Evolutionary conservation across 92 coral and sea anemone species (phyloP).

Genomic region (Porites evermanni): DNA sequence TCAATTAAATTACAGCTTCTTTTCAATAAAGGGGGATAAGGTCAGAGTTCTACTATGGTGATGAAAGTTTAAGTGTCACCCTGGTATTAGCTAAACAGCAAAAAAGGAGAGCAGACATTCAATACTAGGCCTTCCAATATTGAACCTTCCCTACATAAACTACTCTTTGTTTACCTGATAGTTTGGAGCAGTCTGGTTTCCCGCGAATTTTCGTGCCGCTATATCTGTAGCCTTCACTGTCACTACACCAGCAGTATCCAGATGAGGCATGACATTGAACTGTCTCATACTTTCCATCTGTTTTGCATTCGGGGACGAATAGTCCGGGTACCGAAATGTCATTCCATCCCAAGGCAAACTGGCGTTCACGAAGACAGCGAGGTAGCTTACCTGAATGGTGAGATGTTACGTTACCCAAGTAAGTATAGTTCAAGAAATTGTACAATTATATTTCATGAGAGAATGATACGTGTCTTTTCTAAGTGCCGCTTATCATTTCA

Average conservation of each 20-base stretch:
- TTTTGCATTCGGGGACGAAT: conserved; percentile 83
- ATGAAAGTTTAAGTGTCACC: neutral
- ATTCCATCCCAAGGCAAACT: conserved; percentile 86
- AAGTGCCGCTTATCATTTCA: neutral
- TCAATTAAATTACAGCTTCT: neutral
- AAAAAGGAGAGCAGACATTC: neutral
- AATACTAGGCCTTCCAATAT: neutral
- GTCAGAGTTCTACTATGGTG: neutral
- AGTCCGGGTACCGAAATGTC: conserved; percentile 71
- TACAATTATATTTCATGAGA: too few relatives aligned
- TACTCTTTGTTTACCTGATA: conserved; percentile 20
- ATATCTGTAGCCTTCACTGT: conserved; percentile 71
- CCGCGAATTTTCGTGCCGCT: conserved; percentile 77
- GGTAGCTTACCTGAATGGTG: conserved; percentile 39
- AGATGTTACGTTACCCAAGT: neutral
- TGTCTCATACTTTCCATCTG: conserved; percentile 77
- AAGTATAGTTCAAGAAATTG: neutral
- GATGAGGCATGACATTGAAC: conserved; percentile 75
- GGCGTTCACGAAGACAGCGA: conserved; percentile 79
- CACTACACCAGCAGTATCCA: conserved; percentile 88
- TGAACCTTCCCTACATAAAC: neutral
- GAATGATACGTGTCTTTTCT: neutral
- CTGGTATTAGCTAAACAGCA: neutral
- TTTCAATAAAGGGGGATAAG: neutral
- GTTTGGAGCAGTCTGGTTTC: conserved; percentile 69